These are phyloP conservation scores for Coendou prehensilis DNA, from an alignment of 2,797 vertebrate genomes.

Conservation along the genomic window DNA sequence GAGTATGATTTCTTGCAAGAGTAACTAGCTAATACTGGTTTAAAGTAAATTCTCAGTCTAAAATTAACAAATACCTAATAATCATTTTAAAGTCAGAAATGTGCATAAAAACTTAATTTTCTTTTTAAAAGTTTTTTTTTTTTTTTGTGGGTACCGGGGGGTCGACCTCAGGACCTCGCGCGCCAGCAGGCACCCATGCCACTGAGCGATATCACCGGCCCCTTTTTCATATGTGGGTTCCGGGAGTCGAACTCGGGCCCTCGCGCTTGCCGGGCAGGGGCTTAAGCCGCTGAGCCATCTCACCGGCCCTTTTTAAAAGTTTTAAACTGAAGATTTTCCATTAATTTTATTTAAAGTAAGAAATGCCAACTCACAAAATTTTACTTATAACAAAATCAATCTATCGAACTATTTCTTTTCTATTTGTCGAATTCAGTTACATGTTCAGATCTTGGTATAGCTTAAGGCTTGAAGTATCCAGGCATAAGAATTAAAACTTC, in stretches of 20 bases:
- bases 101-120: neutral
- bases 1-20: constrained; percentile 58
- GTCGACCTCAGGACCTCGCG: too few species aligned
- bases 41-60: constrained; percentile 30
- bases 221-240: too few species aligned
- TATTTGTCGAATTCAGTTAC: constrained; percentile 43
- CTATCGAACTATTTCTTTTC: neutral
- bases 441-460: neutral
- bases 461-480: neutral
- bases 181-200: too few species aligned
- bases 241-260: too few species aligned
- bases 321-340: constrained; percentile 57
- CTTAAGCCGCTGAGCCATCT: too few species aligned
- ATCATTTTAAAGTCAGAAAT: constrained; percentile 45
- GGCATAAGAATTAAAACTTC: constrained; percentile 12
- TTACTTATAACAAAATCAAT: constrained; percentile 33
- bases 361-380: constrained; percentile 7
- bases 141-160: too few species aligned
- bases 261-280: too few species aligned
- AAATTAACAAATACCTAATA: neutral
- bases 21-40: constrained; percentile 34
- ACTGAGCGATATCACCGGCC: too few species aligned
- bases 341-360: constrained; percentile 37
- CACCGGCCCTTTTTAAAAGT: constrained; percentile 28
- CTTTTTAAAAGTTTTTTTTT: constrained; percentile 53